Evolutionary conservation across 1,140 invertebrate genomes (phyloP).

Genomic region (Heliothis virescens): DNA sequence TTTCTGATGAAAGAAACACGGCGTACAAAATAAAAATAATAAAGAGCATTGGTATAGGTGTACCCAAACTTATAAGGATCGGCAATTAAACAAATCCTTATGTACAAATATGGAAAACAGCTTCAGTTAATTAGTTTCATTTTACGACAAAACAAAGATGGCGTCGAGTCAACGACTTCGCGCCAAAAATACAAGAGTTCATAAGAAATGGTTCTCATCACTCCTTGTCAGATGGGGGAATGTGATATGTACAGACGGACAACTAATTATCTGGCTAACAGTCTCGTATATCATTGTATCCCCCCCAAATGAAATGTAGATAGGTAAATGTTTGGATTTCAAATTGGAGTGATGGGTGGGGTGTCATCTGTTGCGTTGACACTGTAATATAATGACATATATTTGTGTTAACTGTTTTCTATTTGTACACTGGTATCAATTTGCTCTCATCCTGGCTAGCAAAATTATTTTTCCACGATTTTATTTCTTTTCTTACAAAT

Average conservation of each 20-base stretch:
- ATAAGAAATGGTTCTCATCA: conserved; percentile 43
- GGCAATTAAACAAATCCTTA: conserved; percentile 4
- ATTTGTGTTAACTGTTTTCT: too few relatives aligned
- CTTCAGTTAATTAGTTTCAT: conserved; percentile 5
- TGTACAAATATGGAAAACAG: conserved; percentile 2
- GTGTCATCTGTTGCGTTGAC: conserved; percentile 12
- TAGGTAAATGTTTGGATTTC: conserved; percentile 13
- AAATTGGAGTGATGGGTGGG: conserved; percentile 7
- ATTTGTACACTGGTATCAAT: too few relatives aligned
- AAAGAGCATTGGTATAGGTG: neutral
- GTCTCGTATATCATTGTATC: conserved; percentile 20
- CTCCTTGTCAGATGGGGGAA: conserved; percentile 25
- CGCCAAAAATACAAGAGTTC: conserved; percentile 39
- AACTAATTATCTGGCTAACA: conserved; percentile 37
- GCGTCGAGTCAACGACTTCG: conserved; percentile 44
- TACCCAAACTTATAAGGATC: neutral
- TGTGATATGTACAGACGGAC: conserved; percentile 31
- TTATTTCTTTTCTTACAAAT: too few relatives aligned
- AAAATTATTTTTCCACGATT: too few relatives aligned
- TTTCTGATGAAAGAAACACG: neutral
- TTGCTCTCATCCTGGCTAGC: too few relatives aligned
- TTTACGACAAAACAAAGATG: conserved; percentile 30
- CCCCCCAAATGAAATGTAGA: conserved; percentile 27
- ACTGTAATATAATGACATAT: neutral
- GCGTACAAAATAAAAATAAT: neutral